phyloP scores from a whole-genome alignment of 1,140 invertebrate species.

The Coboldia fuscipes region DNA sequence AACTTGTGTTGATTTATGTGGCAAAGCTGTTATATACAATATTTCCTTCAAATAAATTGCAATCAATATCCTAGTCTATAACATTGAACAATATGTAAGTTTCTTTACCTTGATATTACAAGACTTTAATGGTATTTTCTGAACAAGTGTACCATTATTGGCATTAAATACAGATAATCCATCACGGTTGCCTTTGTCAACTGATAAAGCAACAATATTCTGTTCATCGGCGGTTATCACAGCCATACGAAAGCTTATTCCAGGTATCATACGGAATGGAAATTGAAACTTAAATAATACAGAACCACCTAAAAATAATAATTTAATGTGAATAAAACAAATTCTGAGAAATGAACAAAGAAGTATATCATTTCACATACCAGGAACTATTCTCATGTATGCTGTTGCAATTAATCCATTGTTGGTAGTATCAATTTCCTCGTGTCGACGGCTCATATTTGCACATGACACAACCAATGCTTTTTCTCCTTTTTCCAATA shows the following conservation, averaged over 20 bases:
- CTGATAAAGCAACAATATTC: conserved; percentile 51
- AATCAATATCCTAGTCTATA: not conserved
- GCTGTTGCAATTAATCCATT: conserved; percentile 38
- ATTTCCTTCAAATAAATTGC: conserved; percentile 28
- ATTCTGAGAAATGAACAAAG: not conserved
- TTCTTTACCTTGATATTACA: conserved; percentile 40
- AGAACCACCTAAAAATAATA: conserved; percentile 37
- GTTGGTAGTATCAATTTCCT: conserved; percentile 20
- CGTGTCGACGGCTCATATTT: conserved; percentile 24
- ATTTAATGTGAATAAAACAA: conserved; percentile 1
- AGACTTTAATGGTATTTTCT: conserved; percentile 44
- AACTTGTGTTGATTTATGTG: conserved; percentile 60
- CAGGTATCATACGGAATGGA: conserved; percentile 38
- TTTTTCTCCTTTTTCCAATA: conserved; percentile 64
- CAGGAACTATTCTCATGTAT: conserved; percentile 43
- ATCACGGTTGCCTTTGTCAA: conserved; percentile 65
- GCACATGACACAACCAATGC: conserved; percentile 66
- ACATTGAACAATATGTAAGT: not conserved
- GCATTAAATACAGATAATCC: conserved; percentile 66
- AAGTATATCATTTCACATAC: conserved; percentile 24
- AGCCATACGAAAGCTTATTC: conserved; percentile 41
- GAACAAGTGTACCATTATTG: conserved; percentile 55
- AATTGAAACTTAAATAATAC: conserved; percentile 62
- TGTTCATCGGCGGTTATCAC: conserved; percentile 64
- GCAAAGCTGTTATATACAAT: conserved; percentile 45